Evolutionary conservation across 2,888 invertebrate genomes (phyloP), one percentile per base, ranked within the genome.

Genomic region (Tetrapedia diversipes): DNA sequence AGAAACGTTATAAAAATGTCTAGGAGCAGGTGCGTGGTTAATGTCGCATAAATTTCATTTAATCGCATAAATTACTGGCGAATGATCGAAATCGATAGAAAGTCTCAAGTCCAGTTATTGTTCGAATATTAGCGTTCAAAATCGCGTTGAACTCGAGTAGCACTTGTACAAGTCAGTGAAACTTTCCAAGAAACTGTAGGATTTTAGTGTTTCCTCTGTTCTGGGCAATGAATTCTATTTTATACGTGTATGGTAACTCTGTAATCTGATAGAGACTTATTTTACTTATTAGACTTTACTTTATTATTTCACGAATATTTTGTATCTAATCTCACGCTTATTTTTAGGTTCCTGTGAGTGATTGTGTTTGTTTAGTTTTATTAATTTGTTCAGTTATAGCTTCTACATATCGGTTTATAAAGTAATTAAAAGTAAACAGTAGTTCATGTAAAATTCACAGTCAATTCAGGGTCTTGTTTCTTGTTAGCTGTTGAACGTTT

Each of bases 31-130:
- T 51, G 34, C 43, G 4, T 2, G 51, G 34, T 59, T 59, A 74
- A 65, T 65, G 57, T 39, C 32, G 59, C 73, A 53, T 65, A 65
- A 74, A 53, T 72, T 73, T 73, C 39, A 47, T 59, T 59, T 45
- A 41, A 27, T 53, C 45, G 59, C 34, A 51, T 65, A 65, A 63
- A 71, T 71, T 43, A 47, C 7, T 11, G 14, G 16, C 6, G 22
- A 69, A 56, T 16, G 47, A 66, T 24, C 49, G 49, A 53, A 59
- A 65, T 73, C 32, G 59, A 7, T 75, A 59, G 74, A 75, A 75
- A 75, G 74, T 73, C 0, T 19, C 32, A 24, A 19, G 24, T 16
- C 34, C 7, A 11, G 59, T 22, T 59, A 24, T 29, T 45, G 54
- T 54, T 45, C 34, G 24, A 34, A 59, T 47, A 45, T 47, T 61